A percentile compares a stretch with the other conserved stretches of the same genome.
phyloP scores from a whole-genome alignment of 2,113 vertebrate genomes.

The Semicossyphus pulcher region DNA sequence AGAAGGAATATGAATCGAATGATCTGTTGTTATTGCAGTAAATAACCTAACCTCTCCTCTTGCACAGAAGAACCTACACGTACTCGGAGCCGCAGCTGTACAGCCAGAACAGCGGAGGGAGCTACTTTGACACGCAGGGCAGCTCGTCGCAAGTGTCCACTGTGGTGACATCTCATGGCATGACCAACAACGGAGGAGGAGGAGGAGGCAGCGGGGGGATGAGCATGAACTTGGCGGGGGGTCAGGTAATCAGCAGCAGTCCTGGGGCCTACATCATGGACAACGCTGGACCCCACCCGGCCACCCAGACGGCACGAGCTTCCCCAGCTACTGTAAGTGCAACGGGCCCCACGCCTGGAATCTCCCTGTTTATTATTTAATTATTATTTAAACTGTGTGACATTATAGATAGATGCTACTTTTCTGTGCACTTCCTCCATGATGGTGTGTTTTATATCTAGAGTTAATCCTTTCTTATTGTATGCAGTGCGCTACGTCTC shows the following conservation, averaged over 20 bases:
- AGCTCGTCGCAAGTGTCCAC: constrained; percentile 92
- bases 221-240: constrained; percentile 88
- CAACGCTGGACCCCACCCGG: constrained; percentile 85
- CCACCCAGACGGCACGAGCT: constrained; percentile 90
- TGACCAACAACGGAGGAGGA: constrained; percentile 93
- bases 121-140: constrained; percentile 93
- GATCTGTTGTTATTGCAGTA: not conserved
- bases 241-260: constrained; percentile 87
- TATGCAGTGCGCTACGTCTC: constrained; percentile 14
- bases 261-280: constrained; percentile 88
- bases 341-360: not conserved
- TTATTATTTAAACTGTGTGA: too few species aligned
- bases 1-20: too few species aligned
- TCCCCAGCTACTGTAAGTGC: constrained; percentile 86
- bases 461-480: constrained; percentile 16
- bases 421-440: constrained; percentile 2
- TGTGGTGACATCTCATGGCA: constrained; percentile 91
- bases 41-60: constrained; percentile 26
- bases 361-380: constrained; percentile 24
- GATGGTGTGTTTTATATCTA: constrained; percentile 4
- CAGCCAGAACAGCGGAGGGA: constrained; percentile 90
- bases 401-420: not conserved
- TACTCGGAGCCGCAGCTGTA: constrained; percentile 96
- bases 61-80: constrained; percentile 90
- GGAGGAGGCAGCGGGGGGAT: constrained; percentile 88